Conservation (phyloP, 2,888 invertebrate genomes). For the Aporophyla nigra region DNA sequence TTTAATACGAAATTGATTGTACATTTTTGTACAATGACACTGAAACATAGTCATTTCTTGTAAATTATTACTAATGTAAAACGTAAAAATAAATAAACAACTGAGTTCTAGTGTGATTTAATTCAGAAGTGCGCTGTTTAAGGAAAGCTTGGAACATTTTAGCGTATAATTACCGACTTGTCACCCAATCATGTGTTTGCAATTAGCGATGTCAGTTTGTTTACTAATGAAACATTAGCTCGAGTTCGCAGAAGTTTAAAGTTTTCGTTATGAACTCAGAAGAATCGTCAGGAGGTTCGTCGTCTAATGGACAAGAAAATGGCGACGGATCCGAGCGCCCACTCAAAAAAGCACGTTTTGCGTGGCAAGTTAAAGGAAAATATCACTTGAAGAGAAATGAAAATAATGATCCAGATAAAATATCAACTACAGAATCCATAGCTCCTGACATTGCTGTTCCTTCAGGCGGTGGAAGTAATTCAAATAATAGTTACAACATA, state of each 20-base stretch:
- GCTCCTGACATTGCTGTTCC: slow-evolving; percentile 65
- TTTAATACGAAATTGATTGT: slow-evolving; percentile 37
- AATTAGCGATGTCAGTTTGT: slow-evolving; percentile 90
- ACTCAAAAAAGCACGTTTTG: slow-evolving; percentile 92
- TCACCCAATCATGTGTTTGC: slow-evolving; percentile 89
- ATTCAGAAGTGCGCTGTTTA: slow-evolving; percentile 22
- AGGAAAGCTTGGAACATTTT: slow-evolving; percentile 46
- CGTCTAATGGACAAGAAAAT: slow-evolving; percentile 89
- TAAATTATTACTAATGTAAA: slow-evolving; percentile 12
- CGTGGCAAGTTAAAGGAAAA: slow-evolving; percentile 93
- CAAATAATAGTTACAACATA: slow-evolving; percentile 67
- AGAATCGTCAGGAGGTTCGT: slow-evolving; percentile 85
- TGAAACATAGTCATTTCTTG: slow-evolving; percentile 33
- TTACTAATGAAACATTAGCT: slow-evolving; percentile 83
- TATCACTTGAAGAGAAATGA: slow-evolving; percentile 90
- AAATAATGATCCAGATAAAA: slow-evolving; percentile 64
- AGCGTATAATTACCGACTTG: slow-evolving; percentile 81
- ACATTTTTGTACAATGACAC: slow-evolving; percentile 41
- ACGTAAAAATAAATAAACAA: slow-evolving; percentile 1
- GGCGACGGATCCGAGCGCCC: slow-evolving; percentile 91
- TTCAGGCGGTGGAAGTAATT: slow-evolving; percentile 69
- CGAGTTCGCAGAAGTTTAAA: slow-evolving; percentile 63
- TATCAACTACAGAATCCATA: slow-evolving; percentile 36
- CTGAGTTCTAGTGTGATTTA: slow-evolving; percentile 24
- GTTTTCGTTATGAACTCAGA: slow-evolving; percentile 82